A percentile compares a stretch with the other conserved stretches of the same genome.
phyloP scores from a whole-genome alignment of 2,797 vertebrate species.

The Phoeniculus purpureus region DNA sequence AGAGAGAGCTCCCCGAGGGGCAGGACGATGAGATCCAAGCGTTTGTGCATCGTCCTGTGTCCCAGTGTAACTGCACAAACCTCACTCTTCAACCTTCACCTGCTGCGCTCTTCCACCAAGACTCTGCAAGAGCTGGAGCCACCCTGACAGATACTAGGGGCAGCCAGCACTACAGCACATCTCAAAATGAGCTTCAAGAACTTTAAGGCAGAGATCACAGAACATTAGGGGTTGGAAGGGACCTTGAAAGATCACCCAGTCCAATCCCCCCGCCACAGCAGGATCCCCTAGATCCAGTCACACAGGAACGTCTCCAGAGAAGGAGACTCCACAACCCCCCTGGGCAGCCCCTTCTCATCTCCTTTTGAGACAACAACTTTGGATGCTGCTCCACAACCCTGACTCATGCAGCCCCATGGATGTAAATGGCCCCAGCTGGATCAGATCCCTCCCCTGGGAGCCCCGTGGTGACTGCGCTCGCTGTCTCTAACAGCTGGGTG shows the following conservation, averaged over 20 bases:
- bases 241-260: too few relatives aligned
- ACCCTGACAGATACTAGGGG: background rate
- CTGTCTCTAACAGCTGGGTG: background rate
- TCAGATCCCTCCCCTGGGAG: background rate
- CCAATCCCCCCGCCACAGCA: too few relatives aligned
- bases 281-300: too few relatives aligned
- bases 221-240: too few relatives aligned
- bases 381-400: background rate
- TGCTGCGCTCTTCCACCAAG: background rate
- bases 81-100: background rate
- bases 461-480: fast-evolving
- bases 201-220: background rate
- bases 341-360: background rate
- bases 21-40: background rate
- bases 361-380: background rate
- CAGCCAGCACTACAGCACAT: background rate
- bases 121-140: background rate
- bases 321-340: too few relatives aligned
- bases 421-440: background rate
- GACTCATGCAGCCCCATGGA: background rate
- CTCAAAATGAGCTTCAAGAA: background rate
- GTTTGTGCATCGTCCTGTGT: background rate
- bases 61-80: background rate
- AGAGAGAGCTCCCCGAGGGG: background rate
- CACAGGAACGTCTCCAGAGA: too few relatives aligned